phyloP scores from a whole-genome alignment of 1,140 invertebrate species.

The Bactericera cockerelli region DNA sequence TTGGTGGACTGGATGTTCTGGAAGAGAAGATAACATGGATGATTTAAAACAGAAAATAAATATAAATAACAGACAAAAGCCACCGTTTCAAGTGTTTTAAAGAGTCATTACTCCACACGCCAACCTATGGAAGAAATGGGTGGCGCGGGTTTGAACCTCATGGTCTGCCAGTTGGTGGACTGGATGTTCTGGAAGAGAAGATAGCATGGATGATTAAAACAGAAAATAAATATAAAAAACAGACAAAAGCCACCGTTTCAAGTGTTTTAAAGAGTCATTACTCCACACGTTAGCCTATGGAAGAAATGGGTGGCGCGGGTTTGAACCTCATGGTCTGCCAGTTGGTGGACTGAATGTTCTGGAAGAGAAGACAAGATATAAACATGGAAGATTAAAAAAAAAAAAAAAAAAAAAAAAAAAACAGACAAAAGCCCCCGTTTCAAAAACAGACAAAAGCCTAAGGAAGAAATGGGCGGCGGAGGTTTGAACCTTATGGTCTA shows the following conservation, averaged over 20 bases:
- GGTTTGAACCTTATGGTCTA: constrained; percentile 99
- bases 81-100: constrained; percentile 99
- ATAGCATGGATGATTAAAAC: constrained; percentile 14
- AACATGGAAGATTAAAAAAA: too few species aligned
- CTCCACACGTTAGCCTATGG: constrained; percentile 98
- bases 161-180: constrained; percentile 99
- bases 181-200: constrained; percentile 76
- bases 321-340: constrained; percentile 99
- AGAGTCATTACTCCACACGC: constrained; percentile 90
- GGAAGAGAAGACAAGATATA: too few species aligned
- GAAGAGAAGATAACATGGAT: constrained; percentile 26
- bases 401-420: too few species aligned
- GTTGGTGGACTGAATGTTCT: constrained; percentile 99
- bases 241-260: constrained; percentile 98
- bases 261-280: constrained; percentile 98
- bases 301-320: constrained; percentile 83
- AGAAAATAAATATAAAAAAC: constrained; percentile 27
- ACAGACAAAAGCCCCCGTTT: constrained; percentile 96
- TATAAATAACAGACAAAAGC: constrained; percentile 68
- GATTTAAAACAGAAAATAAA: constrained; percentile 9
- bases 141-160: constrained; percentile 97
- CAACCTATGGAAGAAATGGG: constrained; percentile 91
- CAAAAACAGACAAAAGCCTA: constrained; percentile 97
- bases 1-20: constrained; percentile 99
- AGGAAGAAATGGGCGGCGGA: constrained; percentile 81